phyloP scores from a whole-genome alignment of 1,140 invertebrate genomes.

The Drosophila ironensis region DNA sequence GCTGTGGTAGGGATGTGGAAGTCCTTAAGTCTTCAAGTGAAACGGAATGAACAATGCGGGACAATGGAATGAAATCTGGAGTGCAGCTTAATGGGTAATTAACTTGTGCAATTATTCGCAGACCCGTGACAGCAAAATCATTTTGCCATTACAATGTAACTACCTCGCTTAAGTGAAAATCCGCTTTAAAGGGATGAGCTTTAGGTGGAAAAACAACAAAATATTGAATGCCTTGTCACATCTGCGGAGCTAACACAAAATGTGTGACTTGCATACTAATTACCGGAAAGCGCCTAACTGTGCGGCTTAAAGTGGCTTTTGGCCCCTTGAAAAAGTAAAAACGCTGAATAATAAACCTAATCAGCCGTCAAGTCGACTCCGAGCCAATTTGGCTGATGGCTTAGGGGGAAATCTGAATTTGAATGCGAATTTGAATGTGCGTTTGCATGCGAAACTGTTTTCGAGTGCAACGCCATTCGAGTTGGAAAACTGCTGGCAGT shows the following conservation, averaged over 20 bases:
- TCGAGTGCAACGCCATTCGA: conserved; percentile 32
- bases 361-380: conserved; percentile 45
- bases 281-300: conserved; percentile 10
- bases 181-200: conserved; percentile 17
- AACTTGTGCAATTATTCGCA: conserved; percentile 28
- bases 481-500: conserved; percentile 14
- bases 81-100: conserved; percentile 30
- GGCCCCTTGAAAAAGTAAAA: conserved; percentile 25
- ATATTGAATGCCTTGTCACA: conserved; percentile 34
- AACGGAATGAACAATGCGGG: conserved; percentile 4
- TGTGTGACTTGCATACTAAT: conserved; percentile 76
- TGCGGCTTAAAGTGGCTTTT: conserved; percentile 65
- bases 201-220: neutral
- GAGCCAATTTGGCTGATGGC: conserved; percentile 18
- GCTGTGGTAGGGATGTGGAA: neutral
- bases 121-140: neutral
- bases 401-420: conserved; percentile 44
- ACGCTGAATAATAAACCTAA: conserved; percentile 71
- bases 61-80: conserved; percentile 5
- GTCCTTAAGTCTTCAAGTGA: conserved; percentile 5
- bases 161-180: conserved; percentile 3
- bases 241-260: conserved; percentile 18
- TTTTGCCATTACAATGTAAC: conserved; percentile 3
- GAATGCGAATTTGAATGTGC: conserved; percentile 53
- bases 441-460: conserved; percentile 25